phyloP scores from a whole-genome alignment of 1,140 invertebrate genomes.

The Diabrotica virgifera region DNA sequence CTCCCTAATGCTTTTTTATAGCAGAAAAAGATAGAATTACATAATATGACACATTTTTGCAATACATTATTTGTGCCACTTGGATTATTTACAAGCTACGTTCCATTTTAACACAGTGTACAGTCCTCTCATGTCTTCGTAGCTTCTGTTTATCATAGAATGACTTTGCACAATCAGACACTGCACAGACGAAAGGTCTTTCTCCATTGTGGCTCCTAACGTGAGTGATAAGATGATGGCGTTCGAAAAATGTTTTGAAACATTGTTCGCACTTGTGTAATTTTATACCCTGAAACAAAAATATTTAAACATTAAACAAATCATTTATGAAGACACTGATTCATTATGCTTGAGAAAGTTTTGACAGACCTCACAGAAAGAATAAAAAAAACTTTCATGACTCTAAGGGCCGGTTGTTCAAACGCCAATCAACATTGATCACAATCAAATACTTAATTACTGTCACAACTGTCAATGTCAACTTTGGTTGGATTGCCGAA shows the following conservation, averaged over 20 bases:
- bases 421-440: no score
- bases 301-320: neutral
- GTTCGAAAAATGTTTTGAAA: slow-evolving; percentile 36
- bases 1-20: no score
- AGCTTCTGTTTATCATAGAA: slow-evolving; percentile 33
- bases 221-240: slow-evolving; percentile 33
- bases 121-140: slow-evolving; percentile 28
- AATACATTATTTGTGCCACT: neutral
- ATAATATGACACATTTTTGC: neutral
- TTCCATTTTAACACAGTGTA: slow-evolving; percentile 17
- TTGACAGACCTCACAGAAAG: no score
- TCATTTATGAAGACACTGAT: no score
- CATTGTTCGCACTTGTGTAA: slow-evolving; percentile 32
- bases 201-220: slow-evolving; percentile 31
- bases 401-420: no score
- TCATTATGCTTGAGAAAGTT: no score
- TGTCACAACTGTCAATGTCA: no score
- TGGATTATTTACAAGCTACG: neutral
- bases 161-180: slow-evolving; percentile 30
- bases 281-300: slow-evolving; percentile 31
- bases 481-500: no score
- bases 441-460: no score
- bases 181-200: slow-evolving; percentile 28
- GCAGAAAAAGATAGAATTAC: no score
- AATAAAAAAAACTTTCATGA: neutral